Evolutionary conservation across 2,797 vertebrate species (phyloP).

Genomic region (Phyllotis vaccarum): DNA sequence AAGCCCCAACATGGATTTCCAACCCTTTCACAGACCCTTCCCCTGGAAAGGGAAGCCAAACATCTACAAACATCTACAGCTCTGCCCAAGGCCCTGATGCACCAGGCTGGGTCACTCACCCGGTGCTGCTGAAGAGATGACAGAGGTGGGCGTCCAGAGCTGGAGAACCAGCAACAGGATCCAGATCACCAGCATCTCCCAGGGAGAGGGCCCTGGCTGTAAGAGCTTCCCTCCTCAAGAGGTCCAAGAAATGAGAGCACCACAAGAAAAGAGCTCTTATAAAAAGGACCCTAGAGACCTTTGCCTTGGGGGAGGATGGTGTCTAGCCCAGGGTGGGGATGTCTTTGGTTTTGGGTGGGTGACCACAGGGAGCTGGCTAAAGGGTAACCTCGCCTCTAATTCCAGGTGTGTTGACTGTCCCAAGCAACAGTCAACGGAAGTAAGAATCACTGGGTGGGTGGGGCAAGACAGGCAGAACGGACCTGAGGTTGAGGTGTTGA

Average conservation of each 20-base stretch:
- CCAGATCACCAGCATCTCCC: constrained; percentile 64
- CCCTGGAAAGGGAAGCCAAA: not conserved
- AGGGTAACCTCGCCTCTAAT: not conserved
- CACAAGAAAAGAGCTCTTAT: not conserved
- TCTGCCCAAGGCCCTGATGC: not conserved
- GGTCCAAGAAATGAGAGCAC: not conserved
- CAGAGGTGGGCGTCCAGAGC: not conserved
- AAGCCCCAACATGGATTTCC: not conserved
- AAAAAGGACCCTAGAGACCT: constrained; percentile 18
- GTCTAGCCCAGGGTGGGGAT: not conserved
- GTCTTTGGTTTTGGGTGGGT: not conserved
- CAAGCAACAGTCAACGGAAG: constrained; percentile 7
- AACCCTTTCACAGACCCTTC: not conserved
- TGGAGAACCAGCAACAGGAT: constrained; percentile 5
- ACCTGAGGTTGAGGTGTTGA: not conserved
- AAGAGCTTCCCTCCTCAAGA: not conserved
- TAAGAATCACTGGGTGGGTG: not conserved
- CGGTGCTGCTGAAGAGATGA: rapidly evolving
- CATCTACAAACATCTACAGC: not conserved
- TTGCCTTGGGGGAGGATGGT: not conserved
- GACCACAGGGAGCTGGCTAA: not conserved
- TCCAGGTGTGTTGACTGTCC: not conserved
- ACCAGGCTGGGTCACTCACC: constrained; percentile 2
- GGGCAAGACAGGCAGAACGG: not conserved
- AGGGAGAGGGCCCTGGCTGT: not conserved